A percentile compares a stretch with the other conserved stretches of the same genome.
Evolutionary conservation across 2,888 invertebrate genomes (phyloP).

Genomic region (Drepanosiphum platanoidis): DNA sequence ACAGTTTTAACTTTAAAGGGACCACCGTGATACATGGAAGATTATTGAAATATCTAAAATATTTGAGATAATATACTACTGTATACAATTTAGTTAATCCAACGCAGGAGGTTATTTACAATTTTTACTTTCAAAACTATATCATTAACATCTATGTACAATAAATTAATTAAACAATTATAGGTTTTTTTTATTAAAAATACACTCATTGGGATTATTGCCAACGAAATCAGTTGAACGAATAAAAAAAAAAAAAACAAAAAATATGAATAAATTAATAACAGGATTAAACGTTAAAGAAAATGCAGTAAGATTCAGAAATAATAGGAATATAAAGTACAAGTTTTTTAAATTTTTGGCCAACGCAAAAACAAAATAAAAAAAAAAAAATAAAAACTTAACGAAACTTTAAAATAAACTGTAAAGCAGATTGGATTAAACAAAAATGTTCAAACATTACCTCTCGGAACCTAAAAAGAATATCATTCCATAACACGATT

Average conservation of each 20-base stretch:
- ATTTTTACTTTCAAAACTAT: conserved; percentile 1
- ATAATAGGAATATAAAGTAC: background rate
- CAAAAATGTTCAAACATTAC: background rate
- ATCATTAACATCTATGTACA: conserved; percentile 16
- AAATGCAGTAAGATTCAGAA: background rate
- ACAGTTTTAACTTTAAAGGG: background rate
- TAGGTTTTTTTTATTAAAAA: background rate
- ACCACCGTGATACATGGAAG: background rate
- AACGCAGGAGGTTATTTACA: background rate
- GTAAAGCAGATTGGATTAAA: background rate
- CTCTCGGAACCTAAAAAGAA: background rate
- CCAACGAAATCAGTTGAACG: background rate
- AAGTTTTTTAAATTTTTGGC: conserved; percentile 14
- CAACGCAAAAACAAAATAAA: background rate
- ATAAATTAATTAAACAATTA: background rate
- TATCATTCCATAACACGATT: background rate
- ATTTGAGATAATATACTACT: background rate
- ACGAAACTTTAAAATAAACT: background rate
- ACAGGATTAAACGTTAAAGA: background rate
- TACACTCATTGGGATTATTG: conserved; percentile 13
- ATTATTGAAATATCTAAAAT: background rate
- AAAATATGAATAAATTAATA: background rate
- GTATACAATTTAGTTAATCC: background rate
- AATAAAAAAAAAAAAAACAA: background rate
- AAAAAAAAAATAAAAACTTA: background rate